A percentile compares a stretch with the other conserved stretches of the same genome.
Evolutionary conservation across 2,888 invertebrate species (phyloP).

Genomic region (Calameuta pallipes): DNA sequence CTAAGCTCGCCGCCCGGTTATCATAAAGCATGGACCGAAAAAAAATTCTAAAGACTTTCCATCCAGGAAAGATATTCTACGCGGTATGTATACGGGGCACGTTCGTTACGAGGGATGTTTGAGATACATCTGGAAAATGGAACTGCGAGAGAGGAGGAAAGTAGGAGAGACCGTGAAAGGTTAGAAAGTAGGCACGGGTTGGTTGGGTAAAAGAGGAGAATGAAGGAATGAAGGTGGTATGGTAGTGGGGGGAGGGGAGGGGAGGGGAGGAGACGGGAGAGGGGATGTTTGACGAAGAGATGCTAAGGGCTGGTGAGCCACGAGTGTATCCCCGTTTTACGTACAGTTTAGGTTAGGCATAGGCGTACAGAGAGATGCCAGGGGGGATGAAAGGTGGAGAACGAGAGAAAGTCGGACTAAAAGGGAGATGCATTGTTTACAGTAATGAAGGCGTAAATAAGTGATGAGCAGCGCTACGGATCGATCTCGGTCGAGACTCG

Average conservation of each 20-base stretch:
- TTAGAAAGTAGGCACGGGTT: constrained; percentile 16
- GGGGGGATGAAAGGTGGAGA: constrained; percentile 20
- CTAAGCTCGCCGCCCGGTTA: no score
- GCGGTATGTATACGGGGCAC: no score
- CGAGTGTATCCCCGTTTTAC: no score
- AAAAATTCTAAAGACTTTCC: no score
- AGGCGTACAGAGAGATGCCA: constrained; percentile 11
- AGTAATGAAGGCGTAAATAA: constrained; percentile 63
- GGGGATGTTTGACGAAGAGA: background rate
- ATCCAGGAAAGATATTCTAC: no score
- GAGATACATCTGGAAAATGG: constrained; percentile 23
- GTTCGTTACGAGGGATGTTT: background rate
- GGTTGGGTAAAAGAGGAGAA: constrained; percentile 25
- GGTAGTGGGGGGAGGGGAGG: background rate
- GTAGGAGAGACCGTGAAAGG: background rate
- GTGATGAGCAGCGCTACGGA: constrained; percentile 55
- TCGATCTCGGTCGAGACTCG: constrained; percentile 38
- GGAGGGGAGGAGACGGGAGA: background rate
- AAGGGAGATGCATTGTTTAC: constrained; percentile 58
- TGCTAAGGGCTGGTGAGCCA: no score
- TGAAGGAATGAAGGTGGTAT: constrained; percentile 18
- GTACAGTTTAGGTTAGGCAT: background rate
- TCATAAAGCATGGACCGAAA: no score
- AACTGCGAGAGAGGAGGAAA: constrained; percentile 37
- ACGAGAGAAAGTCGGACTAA: constrained; percentile 30